Evolutionary conservation across 2,797 vertebrate species (phyloP).

Genomic region (Spinus olivaceus): DNA sequence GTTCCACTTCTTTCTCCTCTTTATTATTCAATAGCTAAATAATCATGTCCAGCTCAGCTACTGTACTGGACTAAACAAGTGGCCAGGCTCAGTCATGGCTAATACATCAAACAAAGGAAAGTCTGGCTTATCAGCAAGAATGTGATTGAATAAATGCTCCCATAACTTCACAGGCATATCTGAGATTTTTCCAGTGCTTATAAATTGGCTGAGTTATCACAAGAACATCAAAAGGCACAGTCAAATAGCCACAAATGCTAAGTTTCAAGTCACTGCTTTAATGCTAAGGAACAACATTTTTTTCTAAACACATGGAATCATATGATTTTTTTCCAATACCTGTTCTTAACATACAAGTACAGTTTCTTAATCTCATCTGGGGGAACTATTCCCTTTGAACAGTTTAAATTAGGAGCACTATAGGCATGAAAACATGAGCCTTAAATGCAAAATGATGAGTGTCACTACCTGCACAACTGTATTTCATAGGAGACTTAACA

Average conservation of each 20-base stretch:
- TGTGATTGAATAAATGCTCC: constrained; percentile 34
- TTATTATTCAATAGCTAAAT: not conserved
- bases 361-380: not conserved
- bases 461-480: not conserved
- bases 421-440: not conserved
- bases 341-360: not conserved
- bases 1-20: not conserved
- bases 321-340: not conserved
- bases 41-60: not conserved
- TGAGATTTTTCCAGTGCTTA: constrained; percentile 49
- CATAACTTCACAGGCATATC: constrained; percentile 52
- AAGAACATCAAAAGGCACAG: constrained; percentile 47
- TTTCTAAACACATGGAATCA: not conserved
- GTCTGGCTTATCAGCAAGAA: constrained; percentile 41
- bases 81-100: not conserved
- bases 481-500: not conserved
- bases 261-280: constrained; percentile 21
- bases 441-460: not conserved
- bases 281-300: not conserved
- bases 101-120: constrained; percentile 18
- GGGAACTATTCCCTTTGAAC: not conserved
- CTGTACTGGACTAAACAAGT: constrained; percentile 30
- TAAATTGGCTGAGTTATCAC: constrained; percentile 35
- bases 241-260: not conserved
- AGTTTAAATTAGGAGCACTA: not conserved